These are phyloP conservation scores for Drosophila suzukii DNA, from an alignment of 1,140 invertebrate genomes.

Conservation along the genomic window DNA sequence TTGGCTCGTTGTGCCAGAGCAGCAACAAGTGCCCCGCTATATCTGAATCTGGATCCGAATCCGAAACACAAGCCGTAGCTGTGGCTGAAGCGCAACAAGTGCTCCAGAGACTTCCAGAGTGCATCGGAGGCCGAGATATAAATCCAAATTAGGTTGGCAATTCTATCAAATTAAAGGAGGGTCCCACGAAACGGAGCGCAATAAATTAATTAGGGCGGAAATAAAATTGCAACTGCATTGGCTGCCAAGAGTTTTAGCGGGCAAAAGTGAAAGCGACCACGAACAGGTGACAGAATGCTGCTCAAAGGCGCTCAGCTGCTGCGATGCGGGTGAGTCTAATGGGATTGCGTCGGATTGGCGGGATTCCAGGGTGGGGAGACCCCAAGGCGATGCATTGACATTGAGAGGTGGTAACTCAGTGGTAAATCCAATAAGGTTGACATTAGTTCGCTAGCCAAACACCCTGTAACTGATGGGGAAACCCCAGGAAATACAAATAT, in stretches of 20 bases:
- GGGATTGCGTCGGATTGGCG: conserved; percentile 12
- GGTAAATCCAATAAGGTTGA: not conserved
- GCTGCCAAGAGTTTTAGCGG: conserved; percentile 26
- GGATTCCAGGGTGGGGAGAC: conserved; percentile 4
- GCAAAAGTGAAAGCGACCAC: conserved; percentile 37
- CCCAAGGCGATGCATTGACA: conserved; percentile 10
- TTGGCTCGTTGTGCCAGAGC: conserved; percentile 73
- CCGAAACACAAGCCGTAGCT: conserved; percentile 23
- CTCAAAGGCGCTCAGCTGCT: conserved; percentile 69
- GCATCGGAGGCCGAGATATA: conserved; percentile 41
- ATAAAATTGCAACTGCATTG: conserved; percentile 34
- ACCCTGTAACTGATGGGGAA: not conserved
- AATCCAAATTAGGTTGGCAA: conserved; percentile 64
- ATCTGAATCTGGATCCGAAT: conserved; percentile 14
- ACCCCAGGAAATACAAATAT: too few species aligned
- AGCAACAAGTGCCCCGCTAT: conserved; percentile 71
- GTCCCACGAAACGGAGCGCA: conserved; percentile 20
- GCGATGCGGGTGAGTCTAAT: conserved; percentile 62
- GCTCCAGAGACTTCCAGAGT: conserved; percentile 40
- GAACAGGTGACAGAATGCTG: conserved; percentile 58
- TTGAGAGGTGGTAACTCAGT: conserved; percentile 9
- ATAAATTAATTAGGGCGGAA: conserved; percentile 71
- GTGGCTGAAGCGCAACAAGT: conserved; percentile 65
- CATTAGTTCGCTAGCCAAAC: not conserved
- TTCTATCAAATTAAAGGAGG: conserved; percentile 54